Base-by-base conservation (phyloP, 2,888 invertebrate genomes). In the Dynastes grantii region DNA sequence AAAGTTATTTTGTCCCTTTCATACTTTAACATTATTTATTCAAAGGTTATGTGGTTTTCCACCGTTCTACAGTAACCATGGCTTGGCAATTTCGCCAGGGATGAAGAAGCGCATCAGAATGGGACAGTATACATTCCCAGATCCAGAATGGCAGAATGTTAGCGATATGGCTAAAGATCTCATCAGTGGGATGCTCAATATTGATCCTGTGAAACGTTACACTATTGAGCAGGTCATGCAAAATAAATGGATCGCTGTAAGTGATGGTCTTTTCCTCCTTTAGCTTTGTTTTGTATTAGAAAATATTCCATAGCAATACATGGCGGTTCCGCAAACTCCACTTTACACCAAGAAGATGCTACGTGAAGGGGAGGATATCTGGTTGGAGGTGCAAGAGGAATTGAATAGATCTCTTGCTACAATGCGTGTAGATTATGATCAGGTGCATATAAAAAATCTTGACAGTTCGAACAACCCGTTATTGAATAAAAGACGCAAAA, bases 341-440 rank as follows among this genome's bases (percentile, higher is more conserved):
- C 91, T 99, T 11, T 95, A 96, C 90, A 98, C 99, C 0, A 93
- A 96, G 79, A 92, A 95, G 76, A 93, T 98, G 85, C 90, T 99
- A 29, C 93, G 95, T 45, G 98, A 99, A 88, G 96, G 96, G 71
- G 95, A 95, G 82, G 97, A 97, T 83, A 93, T 95, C 77, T 99
- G 99, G 99, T 95, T 96, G 0, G 98, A 99, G 86, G 97, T 99
- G 4, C 98, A 98, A 90, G 99, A 99, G 89, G 99, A 99, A 90
- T 98, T 99, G 98, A 98, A 97, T 1, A 93, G 98, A 82, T 98
- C 98, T 0, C 90, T 99, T 82, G 98, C 98, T 64, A 98, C 98
- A 73, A 99, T 99, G 99, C 91, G 99, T 76, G 98, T 99, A 8
- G 98, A 98, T 89, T 98, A 98, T 88, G 98, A 99, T 89, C 95